Evolutionary conservation across 2,797 vertebrate species (phyloP), one percentile per base, ranked within the genome.

Genomic region (Hafferia zeledoni): DNA sequence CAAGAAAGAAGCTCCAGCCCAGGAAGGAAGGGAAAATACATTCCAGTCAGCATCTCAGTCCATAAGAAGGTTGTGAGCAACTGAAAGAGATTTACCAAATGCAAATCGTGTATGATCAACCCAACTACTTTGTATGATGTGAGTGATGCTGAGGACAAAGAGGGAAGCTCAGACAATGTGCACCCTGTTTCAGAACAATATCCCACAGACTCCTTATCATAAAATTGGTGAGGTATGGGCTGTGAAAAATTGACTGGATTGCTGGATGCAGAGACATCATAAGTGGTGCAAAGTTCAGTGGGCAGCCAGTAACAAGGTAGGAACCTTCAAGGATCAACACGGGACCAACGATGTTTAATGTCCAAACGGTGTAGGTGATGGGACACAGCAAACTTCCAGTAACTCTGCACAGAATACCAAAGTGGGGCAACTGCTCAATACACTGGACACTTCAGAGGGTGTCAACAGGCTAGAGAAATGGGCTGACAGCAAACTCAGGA

Each of bases 151-250:
- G 37, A 64, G 20, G 18, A 33, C 61, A 64, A 86, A 33, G 37
- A 61, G 10, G 2, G 0, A 0, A 23, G 28, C 49, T 82, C 23
- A 41, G 16, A 33, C 17, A 22, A 47, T 1, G 1, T 3, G 6
- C 6, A 89, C 25, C 53, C 67, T 60, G 61, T 13, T 41, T 83
- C 18, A 75, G n/a, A 13, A 55, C 28, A 81, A 30, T 11, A 74
- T 39, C 59, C 22, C 57, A 57, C 37, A 50, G 57, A 6, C 17
- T 55, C 18, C 47, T 63, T 43, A 64, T 31, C 41, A 78, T 19
- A 67, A 31, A 78, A 59, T 2, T 23, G 11, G 25, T 49, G 35
- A 74, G 25, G 11, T 28, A 20, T 3, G 5, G 23, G n/a, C 24
- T 70, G 15, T 17, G 13, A 65, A 63, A 92, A 75, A 70, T 2